A percentile compares a stretch with the other conserved stretches of the same genome.
phyloP scores from a whole-genome alignment of 2,113 vertebrate genomes.

The Mixornis gularis region DNA sequence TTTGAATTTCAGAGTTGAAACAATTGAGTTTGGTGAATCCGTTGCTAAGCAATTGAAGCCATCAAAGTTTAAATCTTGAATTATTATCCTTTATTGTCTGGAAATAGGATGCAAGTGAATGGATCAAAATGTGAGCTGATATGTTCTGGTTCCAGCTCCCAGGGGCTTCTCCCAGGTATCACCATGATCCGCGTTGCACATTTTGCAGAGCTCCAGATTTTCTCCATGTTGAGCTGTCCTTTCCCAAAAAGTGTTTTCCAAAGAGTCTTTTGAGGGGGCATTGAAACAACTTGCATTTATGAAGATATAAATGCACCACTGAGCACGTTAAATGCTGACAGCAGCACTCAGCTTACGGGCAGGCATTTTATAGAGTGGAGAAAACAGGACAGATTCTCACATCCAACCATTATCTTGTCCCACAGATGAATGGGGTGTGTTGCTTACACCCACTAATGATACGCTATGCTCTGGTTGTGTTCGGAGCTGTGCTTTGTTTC shows the following conservation, averaged over 20 bases:
- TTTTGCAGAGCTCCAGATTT: not conserved
- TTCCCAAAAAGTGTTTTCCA: not conserved
- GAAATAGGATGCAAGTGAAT: not conserved
- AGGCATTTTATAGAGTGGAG: not conserved
- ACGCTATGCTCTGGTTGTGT: not conserved
- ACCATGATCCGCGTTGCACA: not conserved
- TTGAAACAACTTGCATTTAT: not conserved
- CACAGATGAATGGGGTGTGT: not conserved
- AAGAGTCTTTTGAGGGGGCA: not conserved
- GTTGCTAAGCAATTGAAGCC: conserved; percentile 54
- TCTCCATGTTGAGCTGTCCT: not conserved
- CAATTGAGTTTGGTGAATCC: not conserved
- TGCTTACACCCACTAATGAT: conserved; percentile 1
- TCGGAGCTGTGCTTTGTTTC: not conserved
- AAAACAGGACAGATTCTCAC: not conserved
- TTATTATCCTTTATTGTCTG: conserved; percentile 18
- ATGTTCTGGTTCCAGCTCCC: not conserved
- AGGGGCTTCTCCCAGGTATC: not conserved
- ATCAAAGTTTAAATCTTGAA: conserved; percentile 20
- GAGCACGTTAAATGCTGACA: not conserved
- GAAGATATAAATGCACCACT: not conserved
- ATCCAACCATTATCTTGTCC: not conserved
- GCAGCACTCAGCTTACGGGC: not conserved
- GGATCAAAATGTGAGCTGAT: not conserved
- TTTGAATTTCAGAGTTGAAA: conserved; percentile 6